Percentiles rank a stretch among this genome's conserved stretches.
phyloP scores from a whole-genome alignment of 2,797 vertebrate genomes.

The Ataeniobius toweri region DNA sequence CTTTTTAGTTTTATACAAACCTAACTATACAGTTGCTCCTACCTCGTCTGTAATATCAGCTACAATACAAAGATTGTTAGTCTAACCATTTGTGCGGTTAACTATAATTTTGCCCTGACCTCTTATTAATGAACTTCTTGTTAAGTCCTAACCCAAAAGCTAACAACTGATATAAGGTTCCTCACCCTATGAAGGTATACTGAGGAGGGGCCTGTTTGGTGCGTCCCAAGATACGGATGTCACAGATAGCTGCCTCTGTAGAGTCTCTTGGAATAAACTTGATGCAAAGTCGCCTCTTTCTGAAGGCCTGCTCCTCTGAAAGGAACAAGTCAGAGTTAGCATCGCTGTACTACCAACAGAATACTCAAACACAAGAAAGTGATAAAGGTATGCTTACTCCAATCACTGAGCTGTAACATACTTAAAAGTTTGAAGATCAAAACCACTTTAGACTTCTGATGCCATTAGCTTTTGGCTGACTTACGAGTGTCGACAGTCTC shows the following conservation, averaged over 20 bases:
- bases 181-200: slow-evolving; percentile 97
- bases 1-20: no score
- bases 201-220: slow-evolving; percentile 96
- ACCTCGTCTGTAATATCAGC: not conserved
- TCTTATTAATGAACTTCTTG: not conserved
- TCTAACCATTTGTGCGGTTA: not conserved
- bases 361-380: not conserved
- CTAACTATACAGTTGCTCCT: not conserved
- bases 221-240: slow-evolving; percentile 93
- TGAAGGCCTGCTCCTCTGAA: slow-evolving; percentile 93
- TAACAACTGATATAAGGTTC: not conserved
- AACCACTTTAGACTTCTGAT: not conserved
- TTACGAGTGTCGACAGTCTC: slow-evolving; percentile 97
- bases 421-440: not conserved
- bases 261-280: slow-evolving; percentile 98
- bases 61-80: not conserved
- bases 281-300: slow-evolving; percentile 96
- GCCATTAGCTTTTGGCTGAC: slow-evolving; percentile 45
- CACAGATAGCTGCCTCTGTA: slow-evolving; percentile 97
- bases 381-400: not conserved
- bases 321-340: slow-evolving; percentile 7
- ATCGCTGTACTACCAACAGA: not conserved
- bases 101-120: not conserved
- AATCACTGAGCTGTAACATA: not conserved
- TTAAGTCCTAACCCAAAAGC: not conserved